phyloP scores from a whole-genome alignment of 2,797 vertebrate species.

The Hipposideros larvatus region DNA sequence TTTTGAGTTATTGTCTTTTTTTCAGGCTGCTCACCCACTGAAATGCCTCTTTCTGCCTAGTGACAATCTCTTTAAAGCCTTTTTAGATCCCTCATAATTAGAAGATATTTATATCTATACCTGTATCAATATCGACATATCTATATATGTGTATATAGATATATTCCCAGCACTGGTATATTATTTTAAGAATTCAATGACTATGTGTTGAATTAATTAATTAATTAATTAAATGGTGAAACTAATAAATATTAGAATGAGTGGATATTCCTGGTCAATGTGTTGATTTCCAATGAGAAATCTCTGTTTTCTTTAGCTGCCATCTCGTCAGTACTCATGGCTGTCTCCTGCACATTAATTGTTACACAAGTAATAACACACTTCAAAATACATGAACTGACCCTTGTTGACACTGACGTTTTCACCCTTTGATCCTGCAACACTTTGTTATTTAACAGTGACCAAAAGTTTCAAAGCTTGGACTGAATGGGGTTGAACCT shows the following conservation, averaged over 20 bases:
- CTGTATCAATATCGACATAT: not conserved
- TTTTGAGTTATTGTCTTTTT: not conserved
- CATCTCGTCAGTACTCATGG: not conserved
- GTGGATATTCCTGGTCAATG: not conserved
- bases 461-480: not conserved
- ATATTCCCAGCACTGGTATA: not conserved
- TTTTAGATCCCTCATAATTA: not conserved
- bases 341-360: not conserved
- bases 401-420: not conserved
- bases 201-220: not conserved
- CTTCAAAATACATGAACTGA: not conserved
- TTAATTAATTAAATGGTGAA: not conserved
- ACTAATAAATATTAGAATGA: not conserved
- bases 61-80: not conserved
- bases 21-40: not conserved
- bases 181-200: conserved; percentile 16
- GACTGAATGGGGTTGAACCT: not conserved
- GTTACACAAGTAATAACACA: not conserved
- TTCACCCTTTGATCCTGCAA: conserved; percentile 15
- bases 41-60: not conserved
- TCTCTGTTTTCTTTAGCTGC: not conserved
- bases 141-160: too few species aligned
- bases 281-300: not conserved
- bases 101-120: not conserved
- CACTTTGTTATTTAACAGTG: not conserved